phyloP scores from a whole-genome alignment of 2,888 invertebrate genomes.

The Brenthis ino region DNA sequence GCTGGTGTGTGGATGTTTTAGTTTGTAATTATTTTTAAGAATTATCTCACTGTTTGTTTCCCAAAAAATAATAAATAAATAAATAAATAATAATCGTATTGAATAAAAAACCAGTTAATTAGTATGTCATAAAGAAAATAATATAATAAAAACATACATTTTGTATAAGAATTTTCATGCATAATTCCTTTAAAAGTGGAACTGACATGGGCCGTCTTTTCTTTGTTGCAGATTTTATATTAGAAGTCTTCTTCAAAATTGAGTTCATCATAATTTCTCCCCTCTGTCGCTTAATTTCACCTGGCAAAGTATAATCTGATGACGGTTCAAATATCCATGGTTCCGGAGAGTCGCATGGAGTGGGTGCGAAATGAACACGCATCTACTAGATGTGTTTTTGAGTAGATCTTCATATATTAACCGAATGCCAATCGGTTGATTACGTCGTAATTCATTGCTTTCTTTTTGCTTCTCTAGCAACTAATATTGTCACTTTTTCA shows the following conservation, averaged over 20 bases:
- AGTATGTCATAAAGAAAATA: neutral
- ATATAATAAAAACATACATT: slow-evolving; percentile 68
- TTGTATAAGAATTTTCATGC: slow-evolving; percentile 79
- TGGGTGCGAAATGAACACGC: slow-evolving; percentile 71
- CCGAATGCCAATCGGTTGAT: neutral
- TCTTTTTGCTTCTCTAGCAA: slow-evolving; percentile 17
- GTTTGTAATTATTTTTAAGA: no score
- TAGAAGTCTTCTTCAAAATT: slow-evolving; percentile 35
- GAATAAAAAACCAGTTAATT: neutral
- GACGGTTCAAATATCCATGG: slow-evolving; percentile 39
- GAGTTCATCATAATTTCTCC: slow-evolving; percentile 24
- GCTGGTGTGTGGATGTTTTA: no score
- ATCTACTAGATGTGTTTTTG: slow-evolving; percentile 45
- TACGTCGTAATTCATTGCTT: slow-evolving; percentile 14
- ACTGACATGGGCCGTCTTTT: slow-evolving; percentile 67
- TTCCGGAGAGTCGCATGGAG: slow-evolving; percentile 61
- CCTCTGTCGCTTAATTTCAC: slow-evolving; percentile 33
- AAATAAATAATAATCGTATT: neutral
- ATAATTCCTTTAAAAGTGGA: slow-evolving; percentile 75
- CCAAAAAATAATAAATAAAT: no score
- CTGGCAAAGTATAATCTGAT: slow-evolving; percentile 24
- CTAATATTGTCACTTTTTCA: slow-evolving; percentile 15
- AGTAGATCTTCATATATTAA: neutral
- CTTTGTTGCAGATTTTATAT: slow-evolving; percentile 36
- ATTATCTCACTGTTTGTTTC: no score